These are phyloP conservation scores for Aulostomus chinensis DNA, from an alignment of 2,797 vertebrate species.

Conservation along the genomic window DNA sequence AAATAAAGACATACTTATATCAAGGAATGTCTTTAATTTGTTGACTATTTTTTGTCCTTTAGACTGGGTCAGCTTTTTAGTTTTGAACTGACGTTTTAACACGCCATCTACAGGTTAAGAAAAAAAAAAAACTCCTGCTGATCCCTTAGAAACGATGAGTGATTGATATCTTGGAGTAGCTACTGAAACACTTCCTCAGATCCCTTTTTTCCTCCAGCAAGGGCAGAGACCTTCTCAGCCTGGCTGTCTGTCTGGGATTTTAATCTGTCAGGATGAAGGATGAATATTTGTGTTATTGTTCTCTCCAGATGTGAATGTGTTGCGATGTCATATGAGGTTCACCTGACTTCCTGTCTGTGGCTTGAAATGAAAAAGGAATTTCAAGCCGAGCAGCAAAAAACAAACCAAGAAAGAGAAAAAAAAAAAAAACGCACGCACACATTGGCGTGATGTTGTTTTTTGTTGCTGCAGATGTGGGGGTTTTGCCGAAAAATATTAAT, in stretches of 20 bases:
- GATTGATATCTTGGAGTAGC: constrained; percentile 23
- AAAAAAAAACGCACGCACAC: no score
- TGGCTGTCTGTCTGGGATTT: constrained; percentile 5
- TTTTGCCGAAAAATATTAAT: constrained; percentile 46
- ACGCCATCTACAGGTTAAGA: no score
- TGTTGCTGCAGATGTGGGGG: constrained; percentile 25
- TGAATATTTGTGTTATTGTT: constrained; percentile 10
- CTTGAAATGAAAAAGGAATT: background rate
- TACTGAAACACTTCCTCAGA: constrained; percentile 13
- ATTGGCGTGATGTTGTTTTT: constrained; percentile 21
- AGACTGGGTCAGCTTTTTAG: no score
- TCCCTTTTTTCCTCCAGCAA: constrained; percentile 13
- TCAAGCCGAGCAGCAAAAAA: constrained; percentile 17
- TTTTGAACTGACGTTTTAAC: no score
- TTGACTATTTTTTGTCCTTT: no score
- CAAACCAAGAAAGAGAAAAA: no score
- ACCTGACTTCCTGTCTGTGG: background rate
- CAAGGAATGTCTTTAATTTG: background rate
- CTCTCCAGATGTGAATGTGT: background rate
- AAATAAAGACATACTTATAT: background rate
- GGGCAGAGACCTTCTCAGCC: background rate
- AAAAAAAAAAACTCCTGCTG: no score
- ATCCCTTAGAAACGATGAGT: no score
- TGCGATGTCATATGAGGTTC: background rate
- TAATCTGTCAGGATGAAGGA: constrained; percentile 5